phyloP scores from a whole-genome alignment of 2,888 invertebrate species.

The Atherix ibis region DNA sequence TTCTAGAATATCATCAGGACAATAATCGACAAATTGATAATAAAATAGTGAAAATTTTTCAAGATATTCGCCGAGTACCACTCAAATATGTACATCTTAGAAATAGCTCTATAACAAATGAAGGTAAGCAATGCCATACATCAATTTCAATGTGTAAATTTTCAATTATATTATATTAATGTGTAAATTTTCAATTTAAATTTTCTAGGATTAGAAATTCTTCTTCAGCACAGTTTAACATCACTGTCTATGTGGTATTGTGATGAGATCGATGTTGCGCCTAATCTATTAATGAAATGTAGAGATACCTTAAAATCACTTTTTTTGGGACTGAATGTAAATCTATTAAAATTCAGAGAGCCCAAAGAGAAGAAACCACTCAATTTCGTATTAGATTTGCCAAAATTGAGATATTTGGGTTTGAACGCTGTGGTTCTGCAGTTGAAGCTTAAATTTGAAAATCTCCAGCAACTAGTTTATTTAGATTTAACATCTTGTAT shows the following conservation, averaged over 20 bases:
- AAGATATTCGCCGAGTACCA: conserved; percentile 47
- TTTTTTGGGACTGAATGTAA: conserved; percentile 51
- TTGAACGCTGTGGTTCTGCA: conserved; percentile 30
- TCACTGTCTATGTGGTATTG: conserved; percentile 65
- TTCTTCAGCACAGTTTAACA: conserved; percentile 56
- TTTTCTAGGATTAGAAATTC: conserved; percentile 36
- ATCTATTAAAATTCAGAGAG: conserved; percentile 39
- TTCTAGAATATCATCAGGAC: conserved; percentile 30
- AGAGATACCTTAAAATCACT: conserved; percentile 53
- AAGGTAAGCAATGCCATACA: conserved; percentile 35
- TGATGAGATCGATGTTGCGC: conserved; percentile 45
- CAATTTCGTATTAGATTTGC: conserved; percentile 38
- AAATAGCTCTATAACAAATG: conserved; percentile 54
- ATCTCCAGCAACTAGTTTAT: conserved; percentile 24
- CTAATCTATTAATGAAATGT: conserved; percentile 51
- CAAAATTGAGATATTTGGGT: conserved; percentile 27
- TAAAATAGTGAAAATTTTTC: conserved; percentile 53
- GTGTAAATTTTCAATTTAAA: too few species aligned
- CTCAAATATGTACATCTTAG: conserved; percentile 52
- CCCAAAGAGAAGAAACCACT: conserved; percentile 38
- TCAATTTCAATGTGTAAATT: not conserved
- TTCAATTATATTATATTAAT: too few species aligned
- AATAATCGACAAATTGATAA: conserved; percentile 42
- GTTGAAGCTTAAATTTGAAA: conserved; percentile 25
- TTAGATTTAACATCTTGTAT: conserved; percentile 30